These are phyloP conservation scores for Procambarus virginalis DNA, from an alignment of 1,140 invertebrate genomes.

Conservation along the genomic window DNA sequence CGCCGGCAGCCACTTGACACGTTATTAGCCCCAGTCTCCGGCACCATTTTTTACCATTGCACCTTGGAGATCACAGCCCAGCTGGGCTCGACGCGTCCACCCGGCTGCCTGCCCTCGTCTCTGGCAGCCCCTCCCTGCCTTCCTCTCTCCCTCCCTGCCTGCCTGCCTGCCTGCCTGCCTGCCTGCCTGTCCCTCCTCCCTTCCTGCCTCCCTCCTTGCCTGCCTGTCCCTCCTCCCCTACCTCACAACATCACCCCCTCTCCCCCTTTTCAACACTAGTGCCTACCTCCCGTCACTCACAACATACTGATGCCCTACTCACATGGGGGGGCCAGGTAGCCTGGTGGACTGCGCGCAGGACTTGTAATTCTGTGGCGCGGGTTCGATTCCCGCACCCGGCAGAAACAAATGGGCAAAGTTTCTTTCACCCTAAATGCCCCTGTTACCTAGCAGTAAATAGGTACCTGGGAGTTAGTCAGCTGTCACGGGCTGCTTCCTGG, in stretches of 20 bases:
- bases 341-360: too few species aligned
- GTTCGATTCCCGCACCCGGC: too few species aligned
- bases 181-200: not conserved
- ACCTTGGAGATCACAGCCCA: slow-evolving; percentile 63
- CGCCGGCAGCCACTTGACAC: slow-evolving; percentile 35
- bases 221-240: not conserved
- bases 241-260: slow-evolving; percentile 4
- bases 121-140: not conserved
- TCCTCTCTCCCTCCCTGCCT: not conserved
- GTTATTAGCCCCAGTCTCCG: slow-evolving; percentile 46
- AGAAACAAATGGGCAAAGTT: too few species aligned
- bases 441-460: too few species aligned
- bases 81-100: slow-evolving; percentile 56
- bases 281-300: not conserved
- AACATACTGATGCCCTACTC: too few species aligned
- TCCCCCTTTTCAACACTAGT: not conserved
- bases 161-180: not conserved
- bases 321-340: too few species aligned
- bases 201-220: not conserved
- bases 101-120: slow-evolving; percentile 60
- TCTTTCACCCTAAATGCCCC: too few species aligned
- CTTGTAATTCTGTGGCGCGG: too few species aligned
- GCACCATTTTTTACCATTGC: slow-evolving; percentile 58
- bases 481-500: too few species aligned
- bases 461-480: too few species aligned